Conservation (phyloP, 2,113 vertebrate species). For the Progne subis region DNA sequence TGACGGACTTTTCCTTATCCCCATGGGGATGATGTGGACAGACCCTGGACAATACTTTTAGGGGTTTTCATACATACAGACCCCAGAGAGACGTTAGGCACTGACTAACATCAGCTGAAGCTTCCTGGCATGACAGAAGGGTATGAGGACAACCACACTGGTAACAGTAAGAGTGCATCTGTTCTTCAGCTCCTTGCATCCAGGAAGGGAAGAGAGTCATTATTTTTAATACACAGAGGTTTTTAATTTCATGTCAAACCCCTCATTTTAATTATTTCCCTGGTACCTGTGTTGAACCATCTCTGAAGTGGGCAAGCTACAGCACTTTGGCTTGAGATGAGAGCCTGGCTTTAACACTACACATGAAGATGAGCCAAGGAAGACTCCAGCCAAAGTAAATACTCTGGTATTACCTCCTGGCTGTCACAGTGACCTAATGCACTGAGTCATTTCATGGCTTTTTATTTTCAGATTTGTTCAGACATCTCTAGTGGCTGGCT, state of each 20-base stretch:
- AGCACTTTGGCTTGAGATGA: conserved; percentile 18
- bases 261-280: background rate
- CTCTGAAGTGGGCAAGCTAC: background rate
- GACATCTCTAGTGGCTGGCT: conserved; percentile 17
- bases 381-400: conserved; percentile 37
- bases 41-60: background rate
- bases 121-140: background rate
- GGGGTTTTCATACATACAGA: background rate
- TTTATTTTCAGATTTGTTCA: background rate
- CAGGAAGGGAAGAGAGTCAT: background rate
- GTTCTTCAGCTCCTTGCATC: background rate
- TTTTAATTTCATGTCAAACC: background rate
- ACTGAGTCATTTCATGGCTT: conserved; percentile 45
- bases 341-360: background rate
- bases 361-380: conserved; percentile 19
- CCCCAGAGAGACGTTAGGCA: background rate
- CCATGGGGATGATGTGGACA: background rate
- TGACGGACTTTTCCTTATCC: background rate
- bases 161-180: background rate
- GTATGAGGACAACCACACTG: background rate
- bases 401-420: conserved; percentile 34
- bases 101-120: background rate
- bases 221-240: background rate
- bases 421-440: conserved; percentile 48
- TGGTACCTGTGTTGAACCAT: background rate